phyloP scores from a whole-genome alignment of 2,888 invertebrate species.

The Chrysodeixis includens region DNA sequence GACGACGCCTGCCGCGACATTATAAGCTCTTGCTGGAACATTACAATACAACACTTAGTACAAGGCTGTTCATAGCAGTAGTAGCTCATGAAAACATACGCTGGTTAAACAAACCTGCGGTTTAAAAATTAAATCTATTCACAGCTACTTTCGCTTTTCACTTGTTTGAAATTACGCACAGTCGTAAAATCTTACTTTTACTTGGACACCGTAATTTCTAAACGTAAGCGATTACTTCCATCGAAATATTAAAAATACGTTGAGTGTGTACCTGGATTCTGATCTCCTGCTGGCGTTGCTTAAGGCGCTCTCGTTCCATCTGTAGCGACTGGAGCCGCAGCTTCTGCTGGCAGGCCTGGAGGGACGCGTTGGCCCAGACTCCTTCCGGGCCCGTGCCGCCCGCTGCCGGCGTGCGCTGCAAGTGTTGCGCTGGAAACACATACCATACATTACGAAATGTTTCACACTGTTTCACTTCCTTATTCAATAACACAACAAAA shows the following conservation, averaged over 20 bases:
- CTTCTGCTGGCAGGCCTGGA: conserved; percentile 92
- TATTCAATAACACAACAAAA: conserved; percentile 11
- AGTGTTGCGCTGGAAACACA: conserved; percentile 87
- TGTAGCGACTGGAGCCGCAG: conserved; percentile 95
- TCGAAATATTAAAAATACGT: too few species aligned
- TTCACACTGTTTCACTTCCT: conserved; percentile 10
- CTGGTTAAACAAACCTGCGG: too few species aligned
- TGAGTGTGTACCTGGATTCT: conserved; percentile 92
- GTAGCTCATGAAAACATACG: too few species aligned
- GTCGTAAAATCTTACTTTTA: too few species aligned
- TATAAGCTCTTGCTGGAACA: conserved; percentile 91
- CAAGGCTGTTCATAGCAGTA: too few species aligned
- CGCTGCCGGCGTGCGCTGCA: conserved; percentile 89
- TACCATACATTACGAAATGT: conserved; percentile 29
- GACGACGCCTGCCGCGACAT: conserved; percentile 91
- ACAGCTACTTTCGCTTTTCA: too few species aligned
- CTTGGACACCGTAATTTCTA: too few species aligned
- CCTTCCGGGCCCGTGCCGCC: conserved; percentile 89
- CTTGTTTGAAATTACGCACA: too few species aligned
- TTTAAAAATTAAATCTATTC: too few species aligned
- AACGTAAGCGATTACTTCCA: too few species aligned
- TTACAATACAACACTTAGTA: not conserved
- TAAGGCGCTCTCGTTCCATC: conserved; percentile 96
- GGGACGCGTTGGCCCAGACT: conserved; percentile 89
- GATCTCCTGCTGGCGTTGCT: conserved; percentile 96